These are phyloP conservation scores for Heliocidaris erythrogramma DNA, from an alignment of 35 echinoderm and acorn worm genomes.

Conservation along the genomic window DNA sequence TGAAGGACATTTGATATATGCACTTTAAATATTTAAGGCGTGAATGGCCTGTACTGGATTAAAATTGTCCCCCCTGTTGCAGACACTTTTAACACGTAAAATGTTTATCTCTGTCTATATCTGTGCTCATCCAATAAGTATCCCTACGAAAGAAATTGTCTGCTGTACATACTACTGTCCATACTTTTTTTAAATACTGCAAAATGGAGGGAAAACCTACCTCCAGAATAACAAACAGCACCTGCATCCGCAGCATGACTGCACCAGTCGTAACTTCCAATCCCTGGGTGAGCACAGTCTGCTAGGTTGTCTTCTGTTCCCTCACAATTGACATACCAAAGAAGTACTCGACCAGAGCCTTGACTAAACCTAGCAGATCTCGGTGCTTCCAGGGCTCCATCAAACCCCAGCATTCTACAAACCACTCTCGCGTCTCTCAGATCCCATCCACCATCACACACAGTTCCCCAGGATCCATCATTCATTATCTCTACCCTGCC, in stretches of 20 bases:
- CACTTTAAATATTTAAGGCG: no score
- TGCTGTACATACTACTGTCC: no score
- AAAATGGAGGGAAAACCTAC: neutral
- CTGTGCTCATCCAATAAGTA: no score
- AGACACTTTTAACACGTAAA: no score
- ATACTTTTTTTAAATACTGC: no score
- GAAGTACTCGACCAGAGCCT: no score
- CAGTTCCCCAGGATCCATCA: neutral
- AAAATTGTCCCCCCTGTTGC: no score
- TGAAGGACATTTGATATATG: no score
- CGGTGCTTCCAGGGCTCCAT: neutral
- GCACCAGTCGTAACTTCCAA: neutral
- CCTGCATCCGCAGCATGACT: neutral
- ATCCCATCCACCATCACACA: neutral
- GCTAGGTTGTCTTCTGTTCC: neutral
- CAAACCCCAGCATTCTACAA: neutral
- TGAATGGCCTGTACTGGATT: no score
- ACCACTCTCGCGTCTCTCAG: neutral
- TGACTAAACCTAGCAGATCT: neutral
- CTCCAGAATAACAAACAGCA: neutral
- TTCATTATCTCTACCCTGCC: neutral
- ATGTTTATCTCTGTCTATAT: no score
- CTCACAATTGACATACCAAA: neutral
- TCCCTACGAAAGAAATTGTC: no score
- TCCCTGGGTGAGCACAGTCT: neutral